phyloP scores from a whole-genome alignment of 1,140 invertebrate species.

The Aricia agestis region DNA sequence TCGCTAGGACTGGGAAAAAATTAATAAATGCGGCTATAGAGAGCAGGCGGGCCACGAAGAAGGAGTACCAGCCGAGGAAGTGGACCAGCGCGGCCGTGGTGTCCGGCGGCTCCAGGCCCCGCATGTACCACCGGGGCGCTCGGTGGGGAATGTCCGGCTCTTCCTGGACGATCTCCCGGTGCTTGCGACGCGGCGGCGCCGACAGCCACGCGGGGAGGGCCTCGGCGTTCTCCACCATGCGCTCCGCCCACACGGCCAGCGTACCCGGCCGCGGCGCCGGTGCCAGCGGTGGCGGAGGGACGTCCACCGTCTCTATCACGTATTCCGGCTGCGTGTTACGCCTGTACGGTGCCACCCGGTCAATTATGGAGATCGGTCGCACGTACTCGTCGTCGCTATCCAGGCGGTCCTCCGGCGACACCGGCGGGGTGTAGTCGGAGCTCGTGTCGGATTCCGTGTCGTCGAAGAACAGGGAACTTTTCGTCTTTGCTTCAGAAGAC shows the following conservation, averaged over 20 bases:
- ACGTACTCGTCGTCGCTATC: conserved; percentile 58
- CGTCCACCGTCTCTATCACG: conserved; percentile 53
- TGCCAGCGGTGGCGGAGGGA: conserved; percentile 52
- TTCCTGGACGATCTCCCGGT: conserved; percentile 53
- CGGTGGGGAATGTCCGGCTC: conserved; percentile 56
- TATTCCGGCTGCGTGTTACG: conserved; percentile 46
- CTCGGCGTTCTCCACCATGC: conserved; percentile 63
- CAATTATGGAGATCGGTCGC: conserved; percentile 58
- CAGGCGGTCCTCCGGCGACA: conserved; percentile 21
- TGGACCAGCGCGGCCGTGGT: conserved; percentile 79
- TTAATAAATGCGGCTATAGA: conserved; percentile 83
- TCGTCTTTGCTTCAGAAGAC: conserved; percentile 28
- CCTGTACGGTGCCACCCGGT: conserved; percentile 59
- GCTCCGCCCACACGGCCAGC: conserved; percentile 62
- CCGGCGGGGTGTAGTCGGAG: conserved; percentile 47
- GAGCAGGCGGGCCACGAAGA: conserved; percentile 81
- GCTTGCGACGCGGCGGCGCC: conserved; percentile 55
- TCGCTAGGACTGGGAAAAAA: conserved; percentile 79
- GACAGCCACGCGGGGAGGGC: conserved; percentile 59
- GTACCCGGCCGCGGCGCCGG: conserved; percentile 55
- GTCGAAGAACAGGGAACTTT: conserved; percentile 38
- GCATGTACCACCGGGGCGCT: conserved; percentile 49
- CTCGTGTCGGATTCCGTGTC: conserved; percentile 47
- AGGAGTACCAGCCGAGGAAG: conserved; percentile 84
- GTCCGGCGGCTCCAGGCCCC: conserved; percentile 83